phyloP scores from a whole-genome alignment of 1,140 invertebrate genomes.

The Fragariocoptes setiger region DNA sequence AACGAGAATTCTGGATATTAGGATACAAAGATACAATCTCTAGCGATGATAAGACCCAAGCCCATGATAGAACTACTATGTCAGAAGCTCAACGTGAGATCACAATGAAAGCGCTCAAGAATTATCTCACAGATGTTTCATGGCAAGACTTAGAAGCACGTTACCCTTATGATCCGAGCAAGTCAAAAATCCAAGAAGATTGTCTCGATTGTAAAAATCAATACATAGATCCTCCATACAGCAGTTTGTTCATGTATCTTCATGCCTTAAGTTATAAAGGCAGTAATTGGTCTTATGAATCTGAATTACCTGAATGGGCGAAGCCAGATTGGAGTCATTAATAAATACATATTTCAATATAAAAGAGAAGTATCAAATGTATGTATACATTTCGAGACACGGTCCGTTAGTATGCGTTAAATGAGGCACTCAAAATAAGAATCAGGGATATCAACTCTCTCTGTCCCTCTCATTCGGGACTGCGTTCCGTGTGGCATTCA shows the following conservation, averaged over 20 bases:
- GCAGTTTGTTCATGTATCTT: constrained; percentile 71
- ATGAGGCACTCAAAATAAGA: too few relatives aligned
- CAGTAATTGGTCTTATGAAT: constrained; percentile 58
- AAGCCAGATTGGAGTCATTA: constrained; percentile 30
- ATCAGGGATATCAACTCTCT: too few relatives aligned
- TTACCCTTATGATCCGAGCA: constrained; percentile 28
- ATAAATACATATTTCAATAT: background rate
- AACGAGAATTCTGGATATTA: constrained; percentile 55
- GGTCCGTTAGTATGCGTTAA: too few relatives aligned
- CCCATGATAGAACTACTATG: background rate
- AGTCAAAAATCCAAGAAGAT: constrained; percentile 43
- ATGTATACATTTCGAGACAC: too few relatives aligned
- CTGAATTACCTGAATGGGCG: constrained; percentile 56
- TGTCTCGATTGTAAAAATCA: constrained; percentile 71
- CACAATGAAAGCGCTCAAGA: constrained; percentile 7
- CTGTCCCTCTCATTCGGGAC: too few relatives aligned
- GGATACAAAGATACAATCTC: background rate
- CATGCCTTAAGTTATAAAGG: constrained; percentile 76
- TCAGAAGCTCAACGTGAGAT: background rate
- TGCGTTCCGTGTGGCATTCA: too few relatives aligned
- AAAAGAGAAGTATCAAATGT: background rate
- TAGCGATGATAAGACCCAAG: background rate
- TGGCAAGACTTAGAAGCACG: constrained; percentile 6
- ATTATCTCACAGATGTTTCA: constrained; percentile 5
- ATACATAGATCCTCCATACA: constrained; percentile 56